phyloP scores from a whole-genome alignment of 1,140 invertebrate species.

The Oncopodura yosiiana region DNA sequence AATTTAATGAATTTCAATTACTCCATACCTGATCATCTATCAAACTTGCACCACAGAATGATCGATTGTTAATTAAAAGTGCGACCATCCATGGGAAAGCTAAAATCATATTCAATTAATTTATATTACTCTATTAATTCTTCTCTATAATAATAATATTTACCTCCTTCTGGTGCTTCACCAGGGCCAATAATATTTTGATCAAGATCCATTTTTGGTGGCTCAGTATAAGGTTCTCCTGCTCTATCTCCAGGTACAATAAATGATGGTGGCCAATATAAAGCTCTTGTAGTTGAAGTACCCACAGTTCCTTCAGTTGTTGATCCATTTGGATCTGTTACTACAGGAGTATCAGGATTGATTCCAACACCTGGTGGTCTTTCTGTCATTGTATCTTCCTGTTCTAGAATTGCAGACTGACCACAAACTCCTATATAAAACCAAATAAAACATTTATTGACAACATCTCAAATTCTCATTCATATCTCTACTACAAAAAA shows the following conservation, averaged over 20 bases:
- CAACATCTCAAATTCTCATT: slow-evolving; percentile 1
- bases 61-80: slow-evolving; percentile 29
- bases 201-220: slow-evolving; percentile 16
- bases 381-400: slow-evolving; percentile 20
- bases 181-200: slow-evolving; percentile 28
- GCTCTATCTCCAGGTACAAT: background rate
- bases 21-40: slow-evolving; percentile 25
- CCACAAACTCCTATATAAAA: slow-evolving; percentile 15
- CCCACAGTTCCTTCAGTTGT: slow-evolving; percentile 11
- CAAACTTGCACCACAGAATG: slow-evolving; percentile 29
- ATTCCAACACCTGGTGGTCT: slow-evolving; percentile 14
- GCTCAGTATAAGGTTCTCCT: background rate
- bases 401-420: slow-evolving; percentile 14
- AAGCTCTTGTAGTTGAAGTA: background rate
- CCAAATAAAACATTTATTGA: background rate
- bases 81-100: slow-evolving; percentile 36
- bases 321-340: slow-evolving; percentile 7
- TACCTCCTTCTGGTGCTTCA: slow-evolving; percentile 24
- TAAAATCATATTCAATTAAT: background rate
- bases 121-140: background rate
- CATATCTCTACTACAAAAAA: background rate
- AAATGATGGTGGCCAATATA: slow-evolving; percentile 13
- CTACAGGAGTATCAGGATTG: slow-evolving; percentile 14
- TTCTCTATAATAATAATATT: background rate
- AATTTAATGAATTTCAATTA: too few relatives aligned